Evolutionary conservation across 2,888 invertebrate species (phyloP), one percentile per base, ranked within the genome.

Genomic region (Drosophila pseudotakahashii): DNA sequence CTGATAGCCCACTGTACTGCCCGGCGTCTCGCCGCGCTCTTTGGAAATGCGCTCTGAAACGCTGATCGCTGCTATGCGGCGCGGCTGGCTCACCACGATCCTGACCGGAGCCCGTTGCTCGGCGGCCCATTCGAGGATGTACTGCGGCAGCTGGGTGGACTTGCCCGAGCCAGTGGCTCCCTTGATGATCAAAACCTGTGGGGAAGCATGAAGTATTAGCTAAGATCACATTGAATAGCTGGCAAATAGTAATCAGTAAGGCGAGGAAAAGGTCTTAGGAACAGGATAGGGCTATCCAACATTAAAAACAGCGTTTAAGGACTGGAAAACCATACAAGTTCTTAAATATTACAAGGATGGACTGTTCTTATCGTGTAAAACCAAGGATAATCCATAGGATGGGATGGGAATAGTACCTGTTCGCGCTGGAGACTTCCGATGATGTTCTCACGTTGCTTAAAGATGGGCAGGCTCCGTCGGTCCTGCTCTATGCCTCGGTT

Each of bases 71-170:
- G 98, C 97, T 58, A 99, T 94, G 80, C 98, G 93, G 48, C 98
- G 93, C 0, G 99, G 99, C 92, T 99, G 98, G 0, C 98, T 98
- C 90, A 98, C 98, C 89, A 99, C 94, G 75, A 99, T 96, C 57
- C 98, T 94, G 73, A 97, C 96, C 0, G 94, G 94, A 62, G 94
- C 93, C 77, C 91, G 93, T 80, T 89, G 93, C 82, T 92, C 93
- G 78, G 93, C 94, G 91, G 97, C 94, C 82, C 98, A 97, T 32
- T 88, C 88, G 73, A 99, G 92, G 76, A 99, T 95, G 86, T 96
- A 97, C 89, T 99, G 99, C 0, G 99, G 98, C 42, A 99, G 94
- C 93, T 98, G 98, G 0, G 98, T 98, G 0, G 98, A 98, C 93
- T 98, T 98, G 0, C 98, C 98, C 59, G 96, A 97, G 0, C 98